A percentile compares a stretch with the other conserved stretches of the same genome.
These are phyloP conservation scores for Quiscalus mexicanus DNA, from an alignment of 2,113 vertebrate genomes.

Conservation along the genomic window DNA sequence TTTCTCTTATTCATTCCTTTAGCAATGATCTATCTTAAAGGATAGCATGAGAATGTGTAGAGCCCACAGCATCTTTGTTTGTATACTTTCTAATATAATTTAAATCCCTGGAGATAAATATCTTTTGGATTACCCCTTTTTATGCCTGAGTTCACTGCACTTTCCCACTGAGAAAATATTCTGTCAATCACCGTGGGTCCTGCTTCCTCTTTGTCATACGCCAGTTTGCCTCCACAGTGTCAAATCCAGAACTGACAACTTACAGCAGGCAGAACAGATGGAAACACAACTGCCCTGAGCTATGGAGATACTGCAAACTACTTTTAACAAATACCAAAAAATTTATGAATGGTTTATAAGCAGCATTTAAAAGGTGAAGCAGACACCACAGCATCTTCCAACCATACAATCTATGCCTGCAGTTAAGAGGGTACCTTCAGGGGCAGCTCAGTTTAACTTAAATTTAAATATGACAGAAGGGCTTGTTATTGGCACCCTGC, in stretches of 20 bases:
- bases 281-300: constrained; percentile 51
- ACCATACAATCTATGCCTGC: not conserved
- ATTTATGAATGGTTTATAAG: not conserved
- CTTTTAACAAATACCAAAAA: constrained; percentile 8
- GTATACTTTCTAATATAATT: constrained; percentile 35
- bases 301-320: constrained; percentile 7
- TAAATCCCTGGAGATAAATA: constrained; percentile 23
- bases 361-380: not conserved
- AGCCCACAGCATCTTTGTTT: not conserved
- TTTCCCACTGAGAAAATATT: constrained; percentile 49
- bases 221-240: constrained; percentile 29
- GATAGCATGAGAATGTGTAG: not conserved
- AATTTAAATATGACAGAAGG: not conserved
- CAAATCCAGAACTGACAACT: constrained; percentile 46
- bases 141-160: constrained; percentile 13
- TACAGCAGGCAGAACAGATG: constrained; percentile 52
- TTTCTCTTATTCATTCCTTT: not conserved
- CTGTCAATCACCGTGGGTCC: constrained; percentile 13
- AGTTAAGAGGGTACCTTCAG: not conserved
- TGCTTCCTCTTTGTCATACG: not conserved
- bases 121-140: constrained; percentile 32
- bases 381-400: not conserved
- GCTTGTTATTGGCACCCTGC: not conserved
- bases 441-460: not conserved
- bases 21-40: not conserved